Conservation (phyloP, 1,140 invertebrate genomes). For the Pseudoatta argentina region DNA sequence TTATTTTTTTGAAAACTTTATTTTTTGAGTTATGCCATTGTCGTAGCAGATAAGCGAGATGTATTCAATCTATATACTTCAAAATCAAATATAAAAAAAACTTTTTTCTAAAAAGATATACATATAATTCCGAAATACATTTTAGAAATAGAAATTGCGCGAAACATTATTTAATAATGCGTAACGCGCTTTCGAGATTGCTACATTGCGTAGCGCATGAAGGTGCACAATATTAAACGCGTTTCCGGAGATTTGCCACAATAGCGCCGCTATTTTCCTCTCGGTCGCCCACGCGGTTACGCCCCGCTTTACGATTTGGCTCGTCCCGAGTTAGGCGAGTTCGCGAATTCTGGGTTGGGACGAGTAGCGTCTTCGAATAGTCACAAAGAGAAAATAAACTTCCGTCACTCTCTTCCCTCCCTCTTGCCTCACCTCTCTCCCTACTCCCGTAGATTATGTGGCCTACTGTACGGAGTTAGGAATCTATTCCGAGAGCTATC, state of each 20-base stretch:
- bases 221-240: background rate
- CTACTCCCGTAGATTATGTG: slow-evolving; percentile 73
- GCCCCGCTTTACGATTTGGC: slow-evolving; percentile 52
- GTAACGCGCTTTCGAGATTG: background rate
- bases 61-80: too few relatives aligned
- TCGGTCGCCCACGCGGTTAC: slow-evolving; percentile 33
- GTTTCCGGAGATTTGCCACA: slow-evolving; percentile 26
- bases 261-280: slow-evolving; percentile 51
- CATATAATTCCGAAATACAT: background rate
- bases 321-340: slow-evolving; percentile 39
- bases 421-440: background rate
- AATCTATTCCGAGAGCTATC: slow-evolving; percentile 83
- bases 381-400: slow-evolving; percentile 61
- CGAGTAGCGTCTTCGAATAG: slow-evolving; percentile 52
- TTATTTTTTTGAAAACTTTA: too few relatives aligned
- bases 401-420: slow-evolving; percentile 20
- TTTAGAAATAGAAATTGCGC: too few relatives aligned
- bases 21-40: too few relatives aligned
- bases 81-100: too few relatives aligned
- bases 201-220: background rate
- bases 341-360: slow-evolving; percentile 64
- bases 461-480: slow-evolving; percentile 76
- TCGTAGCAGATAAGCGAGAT: too few relatives aligned
- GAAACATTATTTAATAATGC: background rate
- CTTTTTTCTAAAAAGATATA: background rate